phyloP scores from a whole-genome alignment of 2,113 vertebrate genomes.

The Dascyllus trimaculatus region DNA sequence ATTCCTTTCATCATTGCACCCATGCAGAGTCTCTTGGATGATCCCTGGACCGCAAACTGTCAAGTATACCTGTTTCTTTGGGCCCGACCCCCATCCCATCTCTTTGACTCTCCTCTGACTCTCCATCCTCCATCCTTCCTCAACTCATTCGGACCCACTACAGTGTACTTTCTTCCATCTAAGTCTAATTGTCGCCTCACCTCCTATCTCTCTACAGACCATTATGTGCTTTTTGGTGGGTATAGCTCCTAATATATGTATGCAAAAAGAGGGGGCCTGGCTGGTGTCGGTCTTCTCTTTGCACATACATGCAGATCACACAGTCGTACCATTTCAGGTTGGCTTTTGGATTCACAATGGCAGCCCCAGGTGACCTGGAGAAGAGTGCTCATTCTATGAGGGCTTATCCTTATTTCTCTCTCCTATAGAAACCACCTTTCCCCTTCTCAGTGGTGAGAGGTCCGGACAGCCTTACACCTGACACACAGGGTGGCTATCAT shows the following conservation, averaged over 20 bases:
- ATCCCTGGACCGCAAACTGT: conserved; percentile 79
- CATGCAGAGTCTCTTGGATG: conserved; percentile 74
- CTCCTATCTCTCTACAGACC: conserved; percentile 65
- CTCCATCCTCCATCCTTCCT: conserved; percentile 49
- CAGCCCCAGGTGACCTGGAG: conserved; percentile 66
- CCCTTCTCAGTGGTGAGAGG: conserved; percentile 53
- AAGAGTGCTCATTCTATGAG: conserved; percentile 57
- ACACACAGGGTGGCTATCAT: conserved; percentile 69
- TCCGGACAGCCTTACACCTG: conserved; percentile 70
- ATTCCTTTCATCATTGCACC: conserved; percentile 80
- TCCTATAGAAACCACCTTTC: conserved; percentile 58
- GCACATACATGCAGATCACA: conserved; percentile 67
- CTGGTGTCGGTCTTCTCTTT: conserved; percentile 50
- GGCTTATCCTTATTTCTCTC: conserved; percentile 64
- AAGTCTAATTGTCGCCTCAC: conserved; percentile 74
- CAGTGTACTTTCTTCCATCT: conserved; percentile 63
- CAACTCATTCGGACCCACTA: conserved; percentile 65
- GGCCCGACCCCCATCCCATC: conserved; percentile 57
- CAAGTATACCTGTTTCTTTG: conserved; percentile 81
- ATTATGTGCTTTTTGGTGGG: conserved; percentile 35
- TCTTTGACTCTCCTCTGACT: conserved; percentile 65
- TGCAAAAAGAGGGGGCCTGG: conserved; percentile 61
- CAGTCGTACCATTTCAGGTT: conserved; percentile 58
- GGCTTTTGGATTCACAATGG: conserved; percentile 68
- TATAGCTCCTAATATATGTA: conserved; percentile 61